These are phyloP conservation scores for Strigamia crassipes DNA, from an alignment of 2,888 invertebrate species.

Conservation along the genomic window DNA sequence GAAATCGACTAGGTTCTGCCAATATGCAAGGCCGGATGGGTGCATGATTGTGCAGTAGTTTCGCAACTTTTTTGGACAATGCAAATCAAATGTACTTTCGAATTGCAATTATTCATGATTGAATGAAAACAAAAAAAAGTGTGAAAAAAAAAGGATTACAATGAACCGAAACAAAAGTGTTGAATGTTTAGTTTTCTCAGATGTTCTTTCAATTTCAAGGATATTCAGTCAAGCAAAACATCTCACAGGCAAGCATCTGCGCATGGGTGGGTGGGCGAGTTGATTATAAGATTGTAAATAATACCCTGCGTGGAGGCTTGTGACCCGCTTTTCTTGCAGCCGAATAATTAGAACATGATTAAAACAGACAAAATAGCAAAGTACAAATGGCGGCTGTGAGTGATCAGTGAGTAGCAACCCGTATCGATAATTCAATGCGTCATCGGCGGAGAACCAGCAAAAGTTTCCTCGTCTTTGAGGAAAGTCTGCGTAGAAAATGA, in stretches of 20 bases:
- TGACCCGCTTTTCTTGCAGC: no score
- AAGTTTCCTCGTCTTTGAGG: neutral
- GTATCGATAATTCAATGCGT: no score
- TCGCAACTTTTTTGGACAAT: neutral
- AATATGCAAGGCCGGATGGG: no score
- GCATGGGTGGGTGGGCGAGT: neutral
- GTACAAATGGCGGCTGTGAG: no score
- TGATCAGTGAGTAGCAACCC: no score
- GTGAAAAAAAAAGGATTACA: neutral
- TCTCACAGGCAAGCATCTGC: neutral
- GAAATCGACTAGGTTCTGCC: no score
- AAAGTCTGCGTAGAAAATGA: neutral
- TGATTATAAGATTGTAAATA: neutral
- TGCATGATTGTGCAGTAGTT: no score
- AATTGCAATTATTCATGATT: neutral
- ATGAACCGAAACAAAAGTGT: neutral
- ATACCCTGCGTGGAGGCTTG: neutral
- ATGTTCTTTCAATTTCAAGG: neutral
- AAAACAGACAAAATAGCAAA: no score
- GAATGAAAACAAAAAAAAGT: neutral
- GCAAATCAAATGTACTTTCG: neutral
- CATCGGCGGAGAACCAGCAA: no score
- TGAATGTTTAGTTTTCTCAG: neutral
- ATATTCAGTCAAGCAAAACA: neutral
- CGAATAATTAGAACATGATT: no score